These are phyloP conservation scores for Hipparchia sbordonii DNA, from an alignment of 2,888 invertebrate species.

Conservation along the genomic window DNA sequence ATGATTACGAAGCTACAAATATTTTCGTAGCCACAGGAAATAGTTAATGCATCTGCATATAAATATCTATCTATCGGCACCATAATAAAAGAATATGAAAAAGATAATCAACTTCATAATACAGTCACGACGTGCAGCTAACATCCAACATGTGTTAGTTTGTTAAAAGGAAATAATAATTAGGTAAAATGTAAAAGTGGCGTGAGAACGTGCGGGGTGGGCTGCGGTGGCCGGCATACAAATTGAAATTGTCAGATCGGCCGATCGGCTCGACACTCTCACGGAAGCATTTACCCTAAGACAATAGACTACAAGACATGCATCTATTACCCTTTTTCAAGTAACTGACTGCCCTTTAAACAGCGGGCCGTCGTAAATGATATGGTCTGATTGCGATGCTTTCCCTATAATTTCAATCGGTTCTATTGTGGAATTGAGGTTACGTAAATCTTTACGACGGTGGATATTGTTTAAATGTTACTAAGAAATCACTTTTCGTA, in stretches of 20 bases:
- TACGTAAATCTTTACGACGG: conserved; percentile 27
- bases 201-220: conserved; percentile 78
- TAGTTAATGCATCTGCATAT: conserved; percentile 35
- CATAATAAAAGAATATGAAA: conserved; percentile 38
- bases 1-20: neutral
- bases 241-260: conserved; percentile 47
- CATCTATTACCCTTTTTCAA: conserved; percentile 78
- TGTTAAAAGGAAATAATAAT: conserved; percentile 73
- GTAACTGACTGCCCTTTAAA: conserved; percentile 65
- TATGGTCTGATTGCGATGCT: conserved; percentile 43
- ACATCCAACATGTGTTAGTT: conserved; percentile 59
- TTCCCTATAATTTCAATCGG: conserved; percentile 39
- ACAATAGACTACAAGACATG: conserved; percentile 79
- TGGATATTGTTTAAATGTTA: conserved; percentile 31
- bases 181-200: conserved; percentile 68
- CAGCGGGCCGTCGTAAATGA: conserved; percentile 53
- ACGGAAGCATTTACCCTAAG: conserved; percentile 79
- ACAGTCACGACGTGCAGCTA: conserved; percentile 54
- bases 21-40: conserved; percentile 33
- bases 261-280: conserved; percentile 61
- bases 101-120: conserved; percentile 49
- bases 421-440: conserved; percentile 35
- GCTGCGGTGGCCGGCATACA: conserved; percentile 52
- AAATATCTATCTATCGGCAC: conserved; percentile 22
- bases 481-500: neutral